These are phyloP conservation scores for Drosophila watanabei DNA, from an alignment of 1,140 invertebrate species.

Conservation along the genomic window DNA sequence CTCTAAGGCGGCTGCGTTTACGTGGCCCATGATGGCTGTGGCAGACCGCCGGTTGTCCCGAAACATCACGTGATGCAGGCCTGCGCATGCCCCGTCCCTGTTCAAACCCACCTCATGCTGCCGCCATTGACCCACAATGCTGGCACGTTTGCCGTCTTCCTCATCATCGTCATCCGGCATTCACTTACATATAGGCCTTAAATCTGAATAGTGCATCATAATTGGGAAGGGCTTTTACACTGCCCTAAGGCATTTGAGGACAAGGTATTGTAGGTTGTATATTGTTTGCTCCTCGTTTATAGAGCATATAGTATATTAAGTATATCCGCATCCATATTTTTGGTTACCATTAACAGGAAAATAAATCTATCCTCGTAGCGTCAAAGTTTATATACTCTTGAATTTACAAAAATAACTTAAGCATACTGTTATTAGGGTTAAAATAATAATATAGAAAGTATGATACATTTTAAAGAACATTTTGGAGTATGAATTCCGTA, in stretches of 20 bases:
- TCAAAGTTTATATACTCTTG: background rate
- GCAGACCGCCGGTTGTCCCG: constrained; percentile 30
- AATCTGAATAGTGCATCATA: constrained; percentile 56
- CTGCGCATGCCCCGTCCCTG: constrained; percentile 62
- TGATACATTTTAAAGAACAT: no score
- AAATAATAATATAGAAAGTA: background rate
- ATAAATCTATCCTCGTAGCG: background rate
- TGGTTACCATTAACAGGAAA: background rate
- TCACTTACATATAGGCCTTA: constrained; percentile 28
- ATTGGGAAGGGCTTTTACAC: background rate
- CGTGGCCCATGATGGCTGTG: constrained; percentile 63
- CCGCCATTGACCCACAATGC: constrained; percentile 68
- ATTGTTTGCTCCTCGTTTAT: background rate
- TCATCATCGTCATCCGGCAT: constrained; percentile 33
- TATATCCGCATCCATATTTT: background rate
- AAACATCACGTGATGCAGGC: constrained; percentile 73
- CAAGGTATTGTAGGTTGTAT: background rate
- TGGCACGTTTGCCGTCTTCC: background rate
- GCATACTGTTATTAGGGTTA: background rate
- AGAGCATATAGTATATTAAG: background rate
- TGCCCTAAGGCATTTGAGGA: constrained; percentile 19
- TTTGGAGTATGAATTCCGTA: no score
- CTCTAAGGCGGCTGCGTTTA: constrained; percentile 50
- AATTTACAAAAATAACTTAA: background rate
- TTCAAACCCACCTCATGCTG: constrained; percentile 2